Base-by-base conservation (phyloP, 2,888 invertebrate species). In the Cheilosia variabilis region DNA sequence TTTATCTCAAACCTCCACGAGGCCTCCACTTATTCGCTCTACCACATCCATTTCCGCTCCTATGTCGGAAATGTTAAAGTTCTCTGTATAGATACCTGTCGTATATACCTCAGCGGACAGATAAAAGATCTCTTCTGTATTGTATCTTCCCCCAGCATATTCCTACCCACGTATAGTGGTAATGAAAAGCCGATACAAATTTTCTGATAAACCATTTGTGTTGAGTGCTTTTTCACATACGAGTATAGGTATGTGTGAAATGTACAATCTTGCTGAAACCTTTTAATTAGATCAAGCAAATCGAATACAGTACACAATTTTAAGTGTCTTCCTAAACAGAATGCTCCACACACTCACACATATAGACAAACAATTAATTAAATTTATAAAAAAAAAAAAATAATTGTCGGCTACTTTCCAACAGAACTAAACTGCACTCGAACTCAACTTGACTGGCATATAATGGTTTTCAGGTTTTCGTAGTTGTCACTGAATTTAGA, bases 211-310 rank as follows among this genome's bases (percentile, higher is more conserved):
- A 77, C 68, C 68, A 69, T 68, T 77, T 77, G 52, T 47, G 34
- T 27, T 68, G 62, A 77, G 68, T 77, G 77, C 68, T 77, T 68
- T 77, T 68, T 15, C 45, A 62, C 53, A 55, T 62, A 68, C 13
- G 37, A 10, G 5, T 37, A 13, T 9, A 37, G 37, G 4, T 37
- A 13, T 10, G 13, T 9, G 22, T 22, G 34, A 43, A 43, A 72
- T 7, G 34, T 19, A 43, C 34, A 27, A 73, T 65, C 55, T 65
- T 63, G 37, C 43, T 68, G 24, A 37, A 53, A 62, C 53, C 77
- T 69, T 69, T 77, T 77, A 77, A 77, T 77, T 77, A 77, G 77
- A 77, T 77, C 77, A 77, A 77, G 53, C 53, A 77, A 77, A 77
- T 77, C 69, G 77, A 77, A 62, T 68, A 69, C 53, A 62, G 53